Conservation (phyloP, 2,113 vertebrate species). For the Pachyramphus minor region DNA sequence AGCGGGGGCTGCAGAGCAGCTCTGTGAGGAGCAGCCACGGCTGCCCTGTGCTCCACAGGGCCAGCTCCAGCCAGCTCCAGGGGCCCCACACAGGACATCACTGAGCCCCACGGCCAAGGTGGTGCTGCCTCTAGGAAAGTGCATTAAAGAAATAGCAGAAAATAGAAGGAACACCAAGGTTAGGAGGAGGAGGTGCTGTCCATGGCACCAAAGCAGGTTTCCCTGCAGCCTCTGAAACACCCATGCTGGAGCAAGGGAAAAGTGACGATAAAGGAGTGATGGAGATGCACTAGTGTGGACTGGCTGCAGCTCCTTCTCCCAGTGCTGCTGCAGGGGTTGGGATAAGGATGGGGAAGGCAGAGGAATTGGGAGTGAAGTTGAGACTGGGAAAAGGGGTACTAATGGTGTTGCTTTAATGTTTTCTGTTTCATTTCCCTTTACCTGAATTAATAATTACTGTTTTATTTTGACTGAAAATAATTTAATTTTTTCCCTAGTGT, state of each 20-base stretch:
- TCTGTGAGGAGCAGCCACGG: not conserved
- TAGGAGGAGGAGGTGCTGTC: not conserved
- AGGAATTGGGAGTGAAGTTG: not conserved
- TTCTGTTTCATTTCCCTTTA: not conserved
- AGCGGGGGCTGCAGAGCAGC: accelerated
- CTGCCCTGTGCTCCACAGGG: accelerated
- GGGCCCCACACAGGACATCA: accelerated
- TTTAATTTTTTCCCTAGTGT: not conserved
- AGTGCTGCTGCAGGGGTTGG: not conserved
- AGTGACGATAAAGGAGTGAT: not conserved
- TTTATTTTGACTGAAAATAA: not conserved
- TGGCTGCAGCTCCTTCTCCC: not conserved
- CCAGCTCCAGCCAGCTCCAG: accelerated
- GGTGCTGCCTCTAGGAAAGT: not conserved
- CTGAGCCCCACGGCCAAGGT: not conserved
- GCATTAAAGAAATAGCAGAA: not conserved
- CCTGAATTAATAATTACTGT: not conserved
- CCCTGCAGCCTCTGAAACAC: not conserved
- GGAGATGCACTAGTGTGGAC: not conserved
- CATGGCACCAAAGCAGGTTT: not conserved
- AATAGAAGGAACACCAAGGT: not conserved
- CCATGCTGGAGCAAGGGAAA: not conserved
- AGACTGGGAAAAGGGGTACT: not conserved
- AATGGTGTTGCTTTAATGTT: not conserved
- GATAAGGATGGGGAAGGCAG: not conserved